These are phyloP conservation scores for Sapayoa aenigma DNA, from an alignment of 2,113 vertebrate species.

Conservation along the genomic window DNA sequence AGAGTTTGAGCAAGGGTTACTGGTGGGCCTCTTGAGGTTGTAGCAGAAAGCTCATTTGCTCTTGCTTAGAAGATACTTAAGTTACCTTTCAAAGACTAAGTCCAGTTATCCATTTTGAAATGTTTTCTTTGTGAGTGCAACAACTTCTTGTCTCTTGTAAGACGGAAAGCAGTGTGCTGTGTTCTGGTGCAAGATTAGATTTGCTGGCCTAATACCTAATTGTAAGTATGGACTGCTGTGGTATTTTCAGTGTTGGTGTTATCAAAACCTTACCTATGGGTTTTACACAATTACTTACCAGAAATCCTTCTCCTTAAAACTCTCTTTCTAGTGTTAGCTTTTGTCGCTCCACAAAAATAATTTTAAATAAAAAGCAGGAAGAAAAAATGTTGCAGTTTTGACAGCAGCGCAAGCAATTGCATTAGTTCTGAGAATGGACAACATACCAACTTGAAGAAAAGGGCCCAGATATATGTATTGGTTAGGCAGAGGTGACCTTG, in stretches of 20 bases:
- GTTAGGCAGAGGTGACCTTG: not conserved
- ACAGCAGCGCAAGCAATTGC: not conserved
- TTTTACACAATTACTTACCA: not conserved
- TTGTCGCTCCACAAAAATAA: not conserved
- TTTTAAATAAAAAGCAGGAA: not conserved
- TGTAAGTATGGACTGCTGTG: not conserved
- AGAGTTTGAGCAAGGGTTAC: not conserved
- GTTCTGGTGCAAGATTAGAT: not conserved
- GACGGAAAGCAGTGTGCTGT: rapidly evolving
- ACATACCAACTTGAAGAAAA: not conserved
- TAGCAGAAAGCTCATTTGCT: not conserved
- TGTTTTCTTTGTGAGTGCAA: not conserved
- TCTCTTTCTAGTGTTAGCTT: not conserved
- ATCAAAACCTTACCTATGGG: not conserved
- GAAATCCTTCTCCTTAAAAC: not conserved
- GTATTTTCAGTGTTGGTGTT: not conserved
- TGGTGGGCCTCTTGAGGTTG: not conserved
- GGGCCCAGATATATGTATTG: not conserved
- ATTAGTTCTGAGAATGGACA: not conserved
- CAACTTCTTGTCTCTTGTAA: not conserved
- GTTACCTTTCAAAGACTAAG: not conserved
- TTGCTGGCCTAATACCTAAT: not conserved
- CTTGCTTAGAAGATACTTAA: not conserved
- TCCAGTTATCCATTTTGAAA: not conserved
- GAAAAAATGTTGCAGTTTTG: not conserved